These are phyloP conservation scores for Synanthedon vespiformis DNA, from an alignment of 2,888 invertebrate species.

Conservation along the genomic window DNA sequence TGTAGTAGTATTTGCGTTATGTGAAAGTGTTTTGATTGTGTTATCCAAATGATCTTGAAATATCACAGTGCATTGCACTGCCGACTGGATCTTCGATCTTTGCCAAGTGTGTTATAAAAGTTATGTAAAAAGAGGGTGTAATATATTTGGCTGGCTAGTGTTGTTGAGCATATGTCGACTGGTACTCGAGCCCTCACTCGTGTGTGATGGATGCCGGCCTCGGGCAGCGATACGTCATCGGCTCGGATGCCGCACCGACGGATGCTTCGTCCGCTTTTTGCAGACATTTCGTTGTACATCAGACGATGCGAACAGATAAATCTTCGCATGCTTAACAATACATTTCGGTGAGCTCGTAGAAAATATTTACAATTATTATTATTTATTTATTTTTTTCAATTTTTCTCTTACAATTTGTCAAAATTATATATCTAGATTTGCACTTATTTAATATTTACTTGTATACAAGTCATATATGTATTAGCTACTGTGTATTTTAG, in stretches of 20 bases:
- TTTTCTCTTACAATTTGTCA: background rate
- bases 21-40: no score
- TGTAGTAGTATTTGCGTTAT: no score
- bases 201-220: slow-evolving; percentile 27
- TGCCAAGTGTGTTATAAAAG: background rate
- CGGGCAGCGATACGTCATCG: slow-evolving; percentile 20
- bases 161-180: background rate
- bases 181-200: slow-evolving; percentile 2
- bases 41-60: no score
- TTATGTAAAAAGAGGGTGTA: background rate
- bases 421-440: background rate
- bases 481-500: background rate
- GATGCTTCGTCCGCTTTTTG: slow-evolving; percentile 12
- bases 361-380: slow-evolving; percentile 5
- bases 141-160: background rate
- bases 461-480: background rate
- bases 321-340: slow-evolving; percentile 13
- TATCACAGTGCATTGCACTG: no score
- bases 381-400: background rate
- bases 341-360: slow-evolving; percentile 7
- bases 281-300: slow-evolving; percentile 11
- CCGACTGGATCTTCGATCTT: no score
- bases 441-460: background rate
- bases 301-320: slow-evolving; percentile 11
- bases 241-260: slow-evolving; percentile 15